Conservation (phyloP, 2,797 vertebrate species). For the Heteromormyrus szaboi region DNA sequence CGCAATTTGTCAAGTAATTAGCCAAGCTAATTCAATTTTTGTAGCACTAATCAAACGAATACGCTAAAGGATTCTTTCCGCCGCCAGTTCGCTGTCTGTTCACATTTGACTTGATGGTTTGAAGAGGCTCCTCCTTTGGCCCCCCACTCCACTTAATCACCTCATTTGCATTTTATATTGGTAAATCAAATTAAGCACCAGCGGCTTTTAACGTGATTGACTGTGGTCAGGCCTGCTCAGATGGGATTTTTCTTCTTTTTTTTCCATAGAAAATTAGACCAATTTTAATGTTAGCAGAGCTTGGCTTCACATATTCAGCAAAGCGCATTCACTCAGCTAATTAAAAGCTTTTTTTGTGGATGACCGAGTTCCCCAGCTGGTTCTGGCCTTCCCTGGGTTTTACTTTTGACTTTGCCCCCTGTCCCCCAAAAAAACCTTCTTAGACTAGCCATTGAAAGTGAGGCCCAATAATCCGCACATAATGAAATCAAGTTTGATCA, state of each 20-base stretch:
- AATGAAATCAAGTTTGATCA: slow-evolving; percentile 2
- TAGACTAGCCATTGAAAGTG: not conserved
- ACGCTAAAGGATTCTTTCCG: slow-evolving; percentile 96
- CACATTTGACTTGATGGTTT: slow-evolving; percentile 97
- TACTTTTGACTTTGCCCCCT: not conserved
- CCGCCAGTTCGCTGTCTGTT: slow-evolving; percentile 91
- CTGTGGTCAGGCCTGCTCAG: slow-evolving; percentile 91
- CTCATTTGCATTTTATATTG: slow-evolving; percentile 99
- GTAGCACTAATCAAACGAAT: slow-evolving; percentile 96
- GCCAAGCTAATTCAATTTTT: slow-evolving; percentile 93
- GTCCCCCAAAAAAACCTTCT: not conserved
- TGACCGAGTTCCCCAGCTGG: slow-evolving; percentile 94
- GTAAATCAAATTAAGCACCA: slow-evolving; percentile 99
- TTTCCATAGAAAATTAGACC: slow-evolving; percentile 91
- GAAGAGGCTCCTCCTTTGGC: slow-evolving; percentile 82
- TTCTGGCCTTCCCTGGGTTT: slow-evolving; percentile 57
- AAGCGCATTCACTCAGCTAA: slow-evolving; percentile 98
- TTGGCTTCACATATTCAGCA: slow-evolving; percentile 78
- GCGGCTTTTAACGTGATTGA: slow-evolving; percentile 99
- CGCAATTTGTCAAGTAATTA: slow-evolving; percentile 98
- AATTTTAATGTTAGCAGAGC: slow-evolving; percentile 90
- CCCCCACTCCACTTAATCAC: slow-evolving; percentile 98
- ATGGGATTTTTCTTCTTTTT: slow-evolving; percentile 73
- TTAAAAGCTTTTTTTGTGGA: slow-evolving; percentile 86
- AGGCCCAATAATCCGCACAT: slow-evolving; percentile 1